Base-by-base conservation (phyloP, 35 echinoderm and acorn worm genomes). In the Patiria miniata region DNA sequence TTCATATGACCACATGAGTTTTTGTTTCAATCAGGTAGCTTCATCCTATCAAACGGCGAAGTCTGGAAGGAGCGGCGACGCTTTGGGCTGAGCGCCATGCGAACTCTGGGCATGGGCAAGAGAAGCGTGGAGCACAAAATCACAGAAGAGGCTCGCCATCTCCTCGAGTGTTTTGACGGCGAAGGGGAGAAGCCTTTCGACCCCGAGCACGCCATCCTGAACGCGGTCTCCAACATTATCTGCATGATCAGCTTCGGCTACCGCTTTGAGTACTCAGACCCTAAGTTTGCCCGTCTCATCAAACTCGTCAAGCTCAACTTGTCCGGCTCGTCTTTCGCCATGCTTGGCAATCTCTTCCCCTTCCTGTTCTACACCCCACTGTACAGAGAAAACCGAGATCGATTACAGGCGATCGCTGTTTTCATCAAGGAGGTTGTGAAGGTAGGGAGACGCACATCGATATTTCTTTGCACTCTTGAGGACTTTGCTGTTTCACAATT, bases 81-180 rank as follows among this genome's bases (percentile, higher is more conserved):
- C 19, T 95, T 91, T 40, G 79, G 54, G 19, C 18, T 91, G 57
- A 28, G 40, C 39, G 93, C 89, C 29, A 39, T 91, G 9, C 37
- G 84, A 55, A 87, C 77, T 42, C 90, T 91, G 56, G 93, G 88
- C 36, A 85, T 95, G 39, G 93, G 93, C 7, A 91, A 95, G 80
- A 90, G 61, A 23, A 94, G 83, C 44, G 52, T 95, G 4, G 93
- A 91, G 83, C 39, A 61, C 44, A 68, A 42, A 23, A 95, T 95
- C 7, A 95, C 87, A 21, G 93, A 94, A 38, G 84, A 95, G 87
- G 87, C 92, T n/a, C 68, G 76, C 19, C 10, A 77, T 18, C 80
- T 91, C 37, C 53, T 61, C 23, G 36, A 79, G 1, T 4, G 40
- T 0, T 61, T 87, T 40, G 47, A 59, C 38, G 17, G 77, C 21